Percentiles rank a stretch among this genome's conserved stretches.
phyloP scores from a whole-genome alignment of 2,113 vertebrate genomes.

The Podilymbus podiceps region DNA sequence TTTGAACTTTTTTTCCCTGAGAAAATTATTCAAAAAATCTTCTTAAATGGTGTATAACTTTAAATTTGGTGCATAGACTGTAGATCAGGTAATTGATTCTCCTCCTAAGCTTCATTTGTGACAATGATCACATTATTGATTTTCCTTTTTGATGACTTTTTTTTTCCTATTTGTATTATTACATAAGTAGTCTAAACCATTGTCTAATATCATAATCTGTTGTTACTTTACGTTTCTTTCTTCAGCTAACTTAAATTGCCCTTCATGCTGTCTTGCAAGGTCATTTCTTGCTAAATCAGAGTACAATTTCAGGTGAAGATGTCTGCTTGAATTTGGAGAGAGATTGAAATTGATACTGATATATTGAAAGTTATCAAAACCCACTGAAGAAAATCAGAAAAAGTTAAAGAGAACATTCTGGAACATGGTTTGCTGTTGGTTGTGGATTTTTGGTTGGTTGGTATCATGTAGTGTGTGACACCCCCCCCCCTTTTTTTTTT shows the following conservation, averaged over 20 bases:
- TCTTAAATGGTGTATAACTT: constrained; percentile 48
- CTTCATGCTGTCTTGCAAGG: background rate
- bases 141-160: background rate
- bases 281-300: constrained; percentile 11
- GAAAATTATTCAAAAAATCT: constrained; percentile 50
- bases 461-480: no score
- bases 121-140: background rate
- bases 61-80: constrained; percentile 17
- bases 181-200: background rate
- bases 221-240: background rate
- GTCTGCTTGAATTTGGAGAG: background rate
- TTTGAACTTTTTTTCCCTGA: background rate
- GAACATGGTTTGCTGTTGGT: background rate
- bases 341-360: background rate
- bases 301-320: background rate
- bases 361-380: background rate
- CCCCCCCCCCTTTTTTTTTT: no score
- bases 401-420: background rate
- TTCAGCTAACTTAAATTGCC: background rate
- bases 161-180: background rate
- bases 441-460: no score
- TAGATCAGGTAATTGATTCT: constrained; percentile 31
- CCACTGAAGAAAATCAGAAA: background rate
- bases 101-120: constrained; percentile 10
- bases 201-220: background rate